Percentiles rank a stretch among this genome's conserved stretches.
Evolutionary conservation across 2,888 invertebrate species (phyloP).

Genomic region (Axea sp.): DNA sequence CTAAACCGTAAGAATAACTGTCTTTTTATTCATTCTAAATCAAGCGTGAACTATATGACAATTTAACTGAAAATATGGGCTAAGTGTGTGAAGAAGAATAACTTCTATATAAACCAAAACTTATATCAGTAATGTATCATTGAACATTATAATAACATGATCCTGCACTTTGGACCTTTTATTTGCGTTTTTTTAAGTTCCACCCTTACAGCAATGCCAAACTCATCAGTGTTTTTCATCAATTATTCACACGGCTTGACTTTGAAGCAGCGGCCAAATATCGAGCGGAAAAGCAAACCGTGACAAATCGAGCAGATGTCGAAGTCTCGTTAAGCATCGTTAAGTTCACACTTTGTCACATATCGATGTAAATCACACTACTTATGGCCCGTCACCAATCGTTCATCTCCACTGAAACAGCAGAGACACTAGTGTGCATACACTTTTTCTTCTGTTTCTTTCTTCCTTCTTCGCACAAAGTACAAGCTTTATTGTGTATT

Average conservation of each 20-base stretch:
- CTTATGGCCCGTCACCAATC: slow-evolving; percentile 62
- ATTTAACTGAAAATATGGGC: slow-evolving; percentile 23
- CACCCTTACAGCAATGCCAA: slow-evolving; percentile 68
- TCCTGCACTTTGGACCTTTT: slow-evolving; percentile 51
- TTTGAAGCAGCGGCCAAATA: slow-evolving; percentile 68
- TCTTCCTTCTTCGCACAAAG: slow-evolving; percentile 10
- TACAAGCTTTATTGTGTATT: slow-evolving; percentile 45
- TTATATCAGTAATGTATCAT: slow-evolving; percentile 40
- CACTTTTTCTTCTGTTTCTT: slow-evolving; percentile 21
- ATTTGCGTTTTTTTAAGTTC: slow-evolving; percentile 45
- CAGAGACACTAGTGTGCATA: slow-evolving; percentile 21
- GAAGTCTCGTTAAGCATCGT: slow-evolving; percentile 72
- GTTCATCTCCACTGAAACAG: slow-evolving; percentile 53
- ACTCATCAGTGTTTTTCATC: slow-evolving; percentile 77
- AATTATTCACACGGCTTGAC: slow-evolving; percentile 75
- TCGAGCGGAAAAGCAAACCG: slow-evolving; percentile 69
- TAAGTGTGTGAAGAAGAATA: slow-evolving; percentile 6
- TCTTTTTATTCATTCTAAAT: too few species aligned
- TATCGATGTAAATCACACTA: slow-evolving; percentile 64
- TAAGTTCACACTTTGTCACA: slow-evolving; percentile 69
- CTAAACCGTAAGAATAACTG: too few species aligned
- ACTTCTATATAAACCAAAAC: slow-evolving; percentile 1
- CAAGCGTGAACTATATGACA: slow-evolving; percentile 9
- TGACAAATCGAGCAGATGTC: slow-evolving; percentile 77
- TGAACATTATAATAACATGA: slow-evolving; percentile 55